These are phyloP conservation scores for Lordiphosa stackelbergi DNA, from an alignment of 1,140 invertebrate genomes.

Conservation along the genomic window DNA sequence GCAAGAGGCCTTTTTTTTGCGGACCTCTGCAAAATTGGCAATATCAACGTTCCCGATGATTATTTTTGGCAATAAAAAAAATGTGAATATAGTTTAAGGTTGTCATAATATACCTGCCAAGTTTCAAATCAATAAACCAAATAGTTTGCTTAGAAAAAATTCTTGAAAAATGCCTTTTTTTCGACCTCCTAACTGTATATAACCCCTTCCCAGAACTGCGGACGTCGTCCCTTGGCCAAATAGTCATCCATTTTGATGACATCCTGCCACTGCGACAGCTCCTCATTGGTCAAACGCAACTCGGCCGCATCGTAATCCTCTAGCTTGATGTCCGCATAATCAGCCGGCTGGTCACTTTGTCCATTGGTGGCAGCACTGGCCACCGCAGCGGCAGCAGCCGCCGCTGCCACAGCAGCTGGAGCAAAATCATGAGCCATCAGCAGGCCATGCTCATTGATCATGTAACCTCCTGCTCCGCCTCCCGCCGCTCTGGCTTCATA, in stretches of 20 bases:
- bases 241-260: constrained; percentile 93
- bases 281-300: constrained; percentile 70
- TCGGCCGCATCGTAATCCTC: constrained; percentile 67
- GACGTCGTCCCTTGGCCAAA: constrained; percentile 88
- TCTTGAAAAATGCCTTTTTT: too few relatives aligned
- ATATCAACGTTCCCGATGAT: too few relatives aligned
- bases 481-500: constrained; percentile 20
- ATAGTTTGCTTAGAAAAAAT: too few relatives aligned
- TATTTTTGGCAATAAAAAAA: too few relatives aligned
- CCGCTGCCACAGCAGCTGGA: constrained; percentile 45
- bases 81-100: too few relatives aligned
- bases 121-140: too few relatives aligned
- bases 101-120: too few relatives aligned
- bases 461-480: constrained; percentile 33
- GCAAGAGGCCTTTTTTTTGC: too few relatives aligned
- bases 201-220: constrained; percentile 96
- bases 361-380: constrained; percentile 19
- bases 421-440: constrained; percentile 68
- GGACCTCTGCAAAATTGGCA: too few relatives aligned
- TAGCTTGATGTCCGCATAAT: constrained; percentile 62
- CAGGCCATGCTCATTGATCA: constrained; percentile 72
- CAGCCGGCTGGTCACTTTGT: constrained; percentile 19
- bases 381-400: constrained; percentile 43
- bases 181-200: too few relatives aligned
- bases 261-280: constrained; percentile 79